Conservation (phyloP, 2,888 invertebrate species). For the Apamea epomidion region DNA sequence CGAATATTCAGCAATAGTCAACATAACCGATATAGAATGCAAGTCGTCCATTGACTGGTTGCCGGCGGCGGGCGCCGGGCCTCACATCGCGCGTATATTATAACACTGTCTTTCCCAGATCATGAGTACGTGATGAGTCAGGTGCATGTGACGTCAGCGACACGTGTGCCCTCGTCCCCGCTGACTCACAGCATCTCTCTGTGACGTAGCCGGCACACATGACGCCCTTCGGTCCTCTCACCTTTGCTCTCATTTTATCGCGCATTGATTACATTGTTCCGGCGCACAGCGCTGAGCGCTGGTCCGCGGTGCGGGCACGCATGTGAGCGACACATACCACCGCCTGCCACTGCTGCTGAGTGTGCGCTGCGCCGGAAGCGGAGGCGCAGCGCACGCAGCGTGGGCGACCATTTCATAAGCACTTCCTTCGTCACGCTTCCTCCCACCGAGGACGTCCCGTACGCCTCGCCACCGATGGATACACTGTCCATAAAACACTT, state of each 20-base stretch:
- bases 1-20: slow-evolving; percentile 26
- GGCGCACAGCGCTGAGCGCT: slow-evolving; percentile 57
- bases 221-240: slow-evolving; percentile 77
- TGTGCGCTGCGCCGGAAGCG: slow-evolving; percentile 72
- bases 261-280: slow-evolving; percentile 71
- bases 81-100: slow-evolving; percentile 49
- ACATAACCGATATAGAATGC: slow-evolving; percentile 40
- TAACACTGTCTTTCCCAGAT: slow-evolving; percentile 71
- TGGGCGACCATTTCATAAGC: slow-evolving; percentile 86
- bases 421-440: slow-evolving; percentile 85
- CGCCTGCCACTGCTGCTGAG: slow-evolving; percentile 70
- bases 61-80: slow-evolving; percentile 33
- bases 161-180: slow-evolving; percentile 80
- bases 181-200: slow-evolving; percentile 82
- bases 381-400: slow-evolving; percentile 69
- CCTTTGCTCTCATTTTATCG: slow-evolving; percentile 77
- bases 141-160: slow-evolving; percentile 83
- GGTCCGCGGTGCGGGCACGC: slow-evolving; percentile 30
- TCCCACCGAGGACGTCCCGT: slow-evolving; percentile 75
- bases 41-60: slow-evolving; percentile 41
- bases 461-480: slow-evolving; percentile 66
- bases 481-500: slow-evolving; percentile 68
- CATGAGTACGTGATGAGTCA: slow-evolving; percentile 81
- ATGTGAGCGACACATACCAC: slow-evolving; percentile 58
- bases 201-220: slow-evolving; percentile 77